Evolutionary conservation across 2,888 invertebrate species (phyloP), one percentile per base, ranked within the genome.

Genomic region (Heliconius ismenius): DNA sequence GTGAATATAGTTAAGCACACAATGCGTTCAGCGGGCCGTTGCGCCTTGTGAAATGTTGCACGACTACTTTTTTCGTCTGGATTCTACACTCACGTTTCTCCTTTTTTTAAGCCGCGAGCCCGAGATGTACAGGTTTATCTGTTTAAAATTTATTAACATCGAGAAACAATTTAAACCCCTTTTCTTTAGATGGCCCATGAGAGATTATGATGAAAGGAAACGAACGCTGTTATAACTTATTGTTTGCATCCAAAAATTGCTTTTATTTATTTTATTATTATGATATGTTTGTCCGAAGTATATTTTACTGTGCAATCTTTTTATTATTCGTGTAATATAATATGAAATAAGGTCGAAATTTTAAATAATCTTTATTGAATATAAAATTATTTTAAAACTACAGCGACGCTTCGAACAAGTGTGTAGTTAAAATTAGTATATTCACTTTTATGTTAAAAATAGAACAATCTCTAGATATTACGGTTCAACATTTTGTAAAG

Each of bases 11-110:
- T 92, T 91, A 91, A 88, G 90, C 90, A 87, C 93, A 93, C 93
- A 94, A 94, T 92, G 89, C 90, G 90, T 90, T 92, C 92, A 91
- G 87, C 92, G 90, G 92, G 93, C 93, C 93, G 92, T 90, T 92
- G 94, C 89, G 93, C 93, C 92, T 91, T 90, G 92, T 92, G 93
- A 93, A 93, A 94, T 94, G 94, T 94, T 93, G 94, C 91, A 86
- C 92, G 93, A 93, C 94, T 92, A 93, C 93, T 94, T 94, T 94
- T 94, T 93, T 93, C 94, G 93, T 94, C 94, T 93, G 94, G 93
- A 92, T 92, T 92, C 89, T 92, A 90, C 88, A 93, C 92, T 92
- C 91, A 90, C 90, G 89, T 90, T 92, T 90, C 89, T 93, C 11
- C 88, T 91, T 93, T 93, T 93, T 93, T 93, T 92, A 90, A 90